Base-by-base conservation (phyloP, 1,140 invertebrate genomes). In the Aricia agestis region DNA sequence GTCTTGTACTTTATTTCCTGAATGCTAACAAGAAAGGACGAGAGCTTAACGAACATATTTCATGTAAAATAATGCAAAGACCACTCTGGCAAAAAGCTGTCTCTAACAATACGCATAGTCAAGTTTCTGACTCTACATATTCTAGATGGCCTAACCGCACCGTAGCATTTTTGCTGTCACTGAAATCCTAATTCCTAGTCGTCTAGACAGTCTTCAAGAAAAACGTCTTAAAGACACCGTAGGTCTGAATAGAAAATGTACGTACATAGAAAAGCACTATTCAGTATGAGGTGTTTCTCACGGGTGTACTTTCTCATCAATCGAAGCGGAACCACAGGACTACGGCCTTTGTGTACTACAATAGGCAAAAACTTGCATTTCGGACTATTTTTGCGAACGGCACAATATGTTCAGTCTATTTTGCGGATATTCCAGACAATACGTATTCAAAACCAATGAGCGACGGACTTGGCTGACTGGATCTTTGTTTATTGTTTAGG, bases 281-380 rank as follows among this genome's bases (percentile, higher is more conserved):
- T 18, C 59, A 13, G 25, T 63, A 63, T 63, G 59, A 63, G 59
- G 59, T 63, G 19, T 19, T 63, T 63, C 59, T 25, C 59, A 63
- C 59, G 59, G 59, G 19, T 25, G 25, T 63, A 25, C 59, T 63
- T 63, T 63, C 59, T 63, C 59, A 63, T 63, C 59, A 63, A 63
- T 63, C 59, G 59, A 63, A 63, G 59, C 59, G 59, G 17, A 63
- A 63, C 59, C 19, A 25, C 59, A 63, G 59, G 59, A 63, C 59
- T 18, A 19, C 18, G 15, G 57, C 10, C 58, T 63, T 63, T 25
- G 58, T 18, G 58, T 25, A 25, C 59, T 4, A 63, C 59, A 63
- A 63, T 19, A 13, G 59, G 9, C 59, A 19, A 19, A 17, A 63
- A 19, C 59, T 52, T 52, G 45, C 10, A 10, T 52, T 52, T 52